A percentile compares a stretch with the other conserved stretches of the same genome.
phyloP scores from a whole-genome alignment of 2,888 invertebrate genomes.

The Strigamia maritima region DNA sequence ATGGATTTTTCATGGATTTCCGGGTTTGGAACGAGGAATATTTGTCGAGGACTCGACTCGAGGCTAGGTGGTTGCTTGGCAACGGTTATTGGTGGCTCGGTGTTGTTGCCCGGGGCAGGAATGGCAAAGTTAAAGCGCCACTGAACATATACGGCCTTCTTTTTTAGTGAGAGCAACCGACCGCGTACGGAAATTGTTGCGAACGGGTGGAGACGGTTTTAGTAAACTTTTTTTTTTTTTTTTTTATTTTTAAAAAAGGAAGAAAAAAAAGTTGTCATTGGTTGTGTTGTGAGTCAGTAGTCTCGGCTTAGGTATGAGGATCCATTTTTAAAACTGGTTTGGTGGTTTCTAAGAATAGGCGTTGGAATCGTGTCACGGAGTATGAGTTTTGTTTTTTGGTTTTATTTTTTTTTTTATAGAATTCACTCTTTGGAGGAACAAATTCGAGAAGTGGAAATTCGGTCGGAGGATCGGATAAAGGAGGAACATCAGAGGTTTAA shows the following conservation, averaged over 20 bases:
- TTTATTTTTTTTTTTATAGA: constrained; percentile 53
- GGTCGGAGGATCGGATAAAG: constrained; percentile 68
- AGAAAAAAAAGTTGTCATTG: too few relatives aligned
- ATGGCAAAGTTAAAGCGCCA: background rate
- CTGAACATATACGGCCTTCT: background rate
- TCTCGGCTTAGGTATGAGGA: background rate
- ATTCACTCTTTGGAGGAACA: constrained; percentile 90
- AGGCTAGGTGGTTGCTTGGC: background rate
- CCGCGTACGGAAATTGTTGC: background rate
- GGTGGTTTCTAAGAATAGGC: too few relatives aligned
- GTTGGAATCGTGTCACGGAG: too few relatives aligned
- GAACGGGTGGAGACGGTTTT: background rate
- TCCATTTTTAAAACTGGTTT: background rate
- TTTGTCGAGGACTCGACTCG: background rate
- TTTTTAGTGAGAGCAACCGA: background rate
- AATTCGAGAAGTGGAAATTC: constrained; percentile 73
- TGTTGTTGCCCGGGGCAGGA: background rate
- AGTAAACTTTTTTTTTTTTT: too few relatives aligned
- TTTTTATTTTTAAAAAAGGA: too few relatives aligned
- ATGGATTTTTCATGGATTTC: too few relatives aligned
- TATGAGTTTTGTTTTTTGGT: background rate
- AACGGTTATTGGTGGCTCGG: background rate
- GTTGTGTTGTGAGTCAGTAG: too few relatives aligned
- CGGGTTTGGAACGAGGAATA: constrained; percentile 13
- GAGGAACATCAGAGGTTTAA: constrained; percentile 82